Conservation (phyloP, 2,113 vertebrate genomes). For the Tamias sibiricus region DNA sequence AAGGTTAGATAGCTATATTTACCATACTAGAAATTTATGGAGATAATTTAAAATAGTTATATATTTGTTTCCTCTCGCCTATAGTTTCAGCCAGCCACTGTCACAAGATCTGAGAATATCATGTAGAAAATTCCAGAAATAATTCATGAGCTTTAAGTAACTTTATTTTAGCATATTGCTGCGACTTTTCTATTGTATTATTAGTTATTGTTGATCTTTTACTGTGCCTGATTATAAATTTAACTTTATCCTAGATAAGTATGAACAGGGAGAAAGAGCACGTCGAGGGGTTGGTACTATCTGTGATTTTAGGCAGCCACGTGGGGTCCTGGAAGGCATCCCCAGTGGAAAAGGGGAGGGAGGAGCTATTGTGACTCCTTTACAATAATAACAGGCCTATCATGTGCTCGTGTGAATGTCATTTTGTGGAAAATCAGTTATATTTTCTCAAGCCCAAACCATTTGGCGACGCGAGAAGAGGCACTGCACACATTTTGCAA, state of each 20-base stretch:
- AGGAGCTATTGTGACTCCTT: background rate
- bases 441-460: background rate
- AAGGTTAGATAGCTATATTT: background rate
- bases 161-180: background rate
- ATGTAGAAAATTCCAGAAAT: background rate
- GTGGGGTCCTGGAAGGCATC: background rate
- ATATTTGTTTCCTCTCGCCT: no score
- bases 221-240: background rate
- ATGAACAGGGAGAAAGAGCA: background rate
- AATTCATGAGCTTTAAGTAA: background rate
- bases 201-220: background rate
- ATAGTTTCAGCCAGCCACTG: background rate
- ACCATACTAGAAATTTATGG: background rate
- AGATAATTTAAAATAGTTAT: background rate
- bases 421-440: background rate
- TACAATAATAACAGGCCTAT: background rate
- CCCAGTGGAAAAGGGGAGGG: no score
- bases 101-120: background rate
- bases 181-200: background rate
- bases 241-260: background rate
- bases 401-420: background rate
- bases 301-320: no score
- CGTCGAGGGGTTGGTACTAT: background rate
- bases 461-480: background rate
- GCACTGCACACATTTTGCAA: background rate